Evolutionary conservation across 2,888 invertebrate species (phyloP).

Genomic region (Adelphocoris suturalis): DNA sequence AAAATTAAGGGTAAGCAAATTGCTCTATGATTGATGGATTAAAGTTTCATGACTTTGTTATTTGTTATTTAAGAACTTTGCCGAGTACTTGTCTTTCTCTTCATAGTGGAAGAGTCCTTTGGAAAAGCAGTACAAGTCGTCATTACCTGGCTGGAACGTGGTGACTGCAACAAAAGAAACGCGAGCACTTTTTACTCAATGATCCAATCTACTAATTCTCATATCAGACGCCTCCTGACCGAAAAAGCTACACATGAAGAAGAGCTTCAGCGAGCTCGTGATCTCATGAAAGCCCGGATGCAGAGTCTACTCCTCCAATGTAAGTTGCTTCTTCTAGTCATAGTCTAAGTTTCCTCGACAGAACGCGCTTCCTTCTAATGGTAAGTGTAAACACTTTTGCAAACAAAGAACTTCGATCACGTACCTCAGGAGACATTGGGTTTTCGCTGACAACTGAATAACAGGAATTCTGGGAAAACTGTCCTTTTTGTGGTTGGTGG

Average conservation of each 20-base stretch:
- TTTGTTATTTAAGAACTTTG: not conserved
- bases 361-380: not conserved
- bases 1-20: slow-evolving; percentile 85
- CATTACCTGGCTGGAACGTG: slow-evolving; percentile 94
- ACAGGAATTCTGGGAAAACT: not conserved
- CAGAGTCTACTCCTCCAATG: slow-evolving; percentile 93
- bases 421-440: slow-evolving; percentile 10
- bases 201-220: slow-evolving; percentile 96
- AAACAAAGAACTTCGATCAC: not conserved
- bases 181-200: slow-evolving; percentile 95
- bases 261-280: slow-evolving; percentile 91
- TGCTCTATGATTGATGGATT: not conserved
- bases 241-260: slow-evolving; percentile 94
- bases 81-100: not conserved
- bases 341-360: not conserved
- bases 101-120: slow-evolving; percentile 87
- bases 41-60: not conserved
- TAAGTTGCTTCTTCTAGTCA: slow-evolving; percentile 82
- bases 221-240: slow-evolving; percentile 89
- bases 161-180: slow-evolving; percentile 95
- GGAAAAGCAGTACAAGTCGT: slow-evolving; percentile 91
- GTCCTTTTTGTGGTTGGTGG: not conserved
- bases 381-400: not conserved
- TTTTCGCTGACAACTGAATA: not conserved
- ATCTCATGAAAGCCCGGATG: slow-evolving; percentile 90